Percentiles rank a stretch among this genome's conserved stretches.
Conservation (phyloP, 2,797 vertebrate genomes). For the Trachops cirrhosus region DNA sequence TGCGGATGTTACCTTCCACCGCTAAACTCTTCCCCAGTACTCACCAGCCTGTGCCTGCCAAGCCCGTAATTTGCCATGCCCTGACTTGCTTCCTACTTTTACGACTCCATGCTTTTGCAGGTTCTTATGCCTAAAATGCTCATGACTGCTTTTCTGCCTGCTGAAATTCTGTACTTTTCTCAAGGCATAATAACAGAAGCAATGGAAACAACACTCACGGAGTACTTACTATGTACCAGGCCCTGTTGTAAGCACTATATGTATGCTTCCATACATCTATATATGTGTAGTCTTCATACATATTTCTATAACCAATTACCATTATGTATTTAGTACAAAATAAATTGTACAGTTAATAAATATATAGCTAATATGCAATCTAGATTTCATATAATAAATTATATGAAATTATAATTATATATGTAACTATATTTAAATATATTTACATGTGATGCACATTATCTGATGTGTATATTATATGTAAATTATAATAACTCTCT, state of each 20-base stretch:
- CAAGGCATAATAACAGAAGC: not conserved
- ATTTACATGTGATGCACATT: not conserved
- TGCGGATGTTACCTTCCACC: not conserved
- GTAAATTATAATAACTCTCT: not conserved
- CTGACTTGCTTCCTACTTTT: not conserved
- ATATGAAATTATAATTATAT: not conserved
- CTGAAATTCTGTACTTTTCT: not conserved
- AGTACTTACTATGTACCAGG: not conserved
- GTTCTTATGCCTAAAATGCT: not conserved
- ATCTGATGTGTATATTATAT: not conserved
- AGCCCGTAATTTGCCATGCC: not conserved
- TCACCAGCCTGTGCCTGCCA: not conserved
- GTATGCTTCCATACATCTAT: not conserved
- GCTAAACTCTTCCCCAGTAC: not conserved
- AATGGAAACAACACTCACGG: not conserved
- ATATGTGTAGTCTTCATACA: not conserved
- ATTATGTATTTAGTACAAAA: not conserved
- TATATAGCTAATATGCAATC: not conserved
- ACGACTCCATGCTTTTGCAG: not conserved
- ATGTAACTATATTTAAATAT: not conserved
- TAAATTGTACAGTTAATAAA: not conserved
- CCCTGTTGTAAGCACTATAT: not conserved
- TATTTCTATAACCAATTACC: not conserved
- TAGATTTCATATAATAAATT: not conserved
- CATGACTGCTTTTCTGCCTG: not conserved